Percentiles rank a stretch among this genome's conserved stretches.
Conservation (phyloP, 2,797 vertebrate genomes). For the Melanotaenia nigrans region DNA sequence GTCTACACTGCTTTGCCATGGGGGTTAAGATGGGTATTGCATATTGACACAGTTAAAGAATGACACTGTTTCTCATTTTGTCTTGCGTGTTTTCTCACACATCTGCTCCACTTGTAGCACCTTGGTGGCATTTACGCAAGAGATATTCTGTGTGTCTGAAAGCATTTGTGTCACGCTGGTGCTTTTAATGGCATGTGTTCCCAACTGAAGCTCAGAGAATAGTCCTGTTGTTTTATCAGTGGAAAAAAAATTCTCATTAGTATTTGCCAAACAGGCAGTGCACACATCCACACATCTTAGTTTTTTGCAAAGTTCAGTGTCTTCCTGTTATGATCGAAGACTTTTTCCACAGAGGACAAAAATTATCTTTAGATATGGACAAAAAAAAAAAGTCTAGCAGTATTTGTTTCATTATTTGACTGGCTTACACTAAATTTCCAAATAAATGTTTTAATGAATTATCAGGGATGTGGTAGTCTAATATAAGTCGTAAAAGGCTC, state of each 20-base stretch:
- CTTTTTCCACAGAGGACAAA: neutral
- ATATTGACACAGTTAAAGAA: neutral
- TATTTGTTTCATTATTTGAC: conserved; percentile 12
- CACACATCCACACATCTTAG: neutral
- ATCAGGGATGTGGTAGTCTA: neutral
- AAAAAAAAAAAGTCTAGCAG: neutral
- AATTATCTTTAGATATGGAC: neutral
- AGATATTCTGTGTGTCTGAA: conserved; percentile 26
- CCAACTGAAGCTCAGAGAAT: conserved; percentile 24
- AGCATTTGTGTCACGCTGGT: conserved; percentile 12
- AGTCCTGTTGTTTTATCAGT: neutral
- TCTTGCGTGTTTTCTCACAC: conserved; percentile 43
- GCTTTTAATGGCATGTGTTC: conserved; percentile 47
- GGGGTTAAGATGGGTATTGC: neutral
- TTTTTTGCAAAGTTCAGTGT: neutral
- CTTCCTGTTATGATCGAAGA: neutral
- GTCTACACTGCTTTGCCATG: neutral
- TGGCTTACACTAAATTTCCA: neutral
- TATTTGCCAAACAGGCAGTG: neutral
- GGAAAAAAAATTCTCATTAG: neutral
- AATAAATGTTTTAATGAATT: neutral
- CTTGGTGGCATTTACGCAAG: conserved; percentile 64
- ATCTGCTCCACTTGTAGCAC: conserved; percentile 62
- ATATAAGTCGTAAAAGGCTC: neutral
- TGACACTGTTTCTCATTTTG: conserved; percentile 33